phyloP scores from a whole-genome alignment of 2,113 vertebrate genomes.

The Muntiacus muntjak region DNA sequence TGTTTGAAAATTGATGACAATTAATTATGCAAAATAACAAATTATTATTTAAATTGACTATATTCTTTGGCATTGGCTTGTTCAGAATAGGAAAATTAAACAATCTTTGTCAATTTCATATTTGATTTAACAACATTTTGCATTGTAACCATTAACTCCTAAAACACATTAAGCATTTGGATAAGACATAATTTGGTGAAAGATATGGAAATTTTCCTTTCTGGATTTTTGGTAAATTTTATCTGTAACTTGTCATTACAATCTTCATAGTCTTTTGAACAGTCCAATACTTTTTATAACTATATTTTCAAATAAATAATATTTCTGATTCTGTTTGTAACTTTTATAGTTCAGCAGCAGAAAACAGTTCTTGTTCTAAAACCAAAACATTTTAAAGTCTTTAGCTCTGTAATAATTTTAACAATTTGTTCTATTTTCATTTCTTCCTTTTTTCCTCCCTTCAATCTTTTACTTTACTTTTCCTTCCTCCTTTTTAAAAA shows the following conservation, averaged over 20 bases:
- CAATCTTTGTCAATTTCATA: constrained; percentile 33
- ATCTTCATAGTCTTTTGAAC: background rate
- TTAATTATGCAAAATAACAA: constrained; percentile 2
- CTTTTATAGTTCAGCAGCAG: background rate
- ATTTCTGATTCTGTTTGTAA: background rate
- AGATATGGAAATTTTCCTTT: background rate
- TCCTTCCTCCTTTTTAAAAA: rapidly evolving
- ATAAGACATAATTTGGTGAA: background rate
- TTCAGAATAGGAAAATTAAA: background rate
- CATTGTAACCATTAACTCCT: background rate
- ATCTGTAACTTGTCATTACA: background rate
- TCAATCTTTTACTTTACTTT: background rate
- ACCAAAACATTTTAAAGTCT: background rate
- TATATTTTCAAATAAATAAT: background rate
- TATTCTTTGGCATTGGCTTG: background rate
- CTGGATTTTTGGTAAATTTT: constrained; percentile 15
- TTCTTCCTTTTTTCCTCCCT: rapidly evolving
- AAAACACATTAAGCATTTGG: background rate
- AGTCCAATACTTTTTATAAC: background rate
- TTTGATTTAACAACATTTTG: constrained; percentile 44
- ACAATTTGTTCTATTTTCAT: background rate
- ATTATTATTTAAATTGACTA: constrained; percentile 14
- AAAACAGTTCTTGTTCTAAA: background rate
- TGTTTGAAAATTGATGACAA: background rate
- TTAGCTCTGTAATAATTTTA: background rate